A percentile compares a stretch with the other conserved stretches of the same genome.
Evolutionary conservation across 2,797 vertebrate species (phyloP).

Genomic region (Serranus cabrilla): DNA sequence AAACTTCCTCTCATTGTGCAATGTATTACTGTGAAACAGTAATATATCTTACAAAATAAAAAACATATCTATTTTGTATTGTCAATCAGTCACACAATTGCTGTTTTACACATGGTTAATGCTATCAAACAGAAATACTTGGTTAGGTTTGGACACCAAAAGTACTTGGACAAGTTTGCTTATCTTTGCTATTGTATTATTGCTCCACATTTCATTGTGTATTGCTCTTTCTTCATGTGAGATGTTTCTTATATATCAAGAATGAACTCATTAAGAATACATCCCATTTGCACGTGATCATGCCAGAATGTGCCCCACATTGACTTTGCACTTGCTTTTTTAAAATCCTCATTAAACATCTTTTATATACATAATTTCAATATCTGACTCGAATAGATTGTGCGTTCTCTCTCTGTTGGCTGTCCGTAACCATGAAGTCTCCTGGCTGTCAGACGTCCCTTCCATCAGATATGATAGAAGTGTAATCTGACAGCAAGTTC

Average conservation of each 20-base stretch:
- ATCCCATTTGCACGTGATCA: not conserved
- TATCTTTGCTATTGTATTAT: too few species aligned
- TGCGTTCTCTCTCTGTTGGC: not conserved
- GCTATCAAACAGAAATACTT: too few species aligned
- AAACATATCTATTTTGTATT: too few species aligned
- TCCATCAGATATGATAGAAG: conserved; percentile 15
- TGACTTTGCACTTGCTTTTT: not conserved
- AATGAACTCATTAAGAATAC: not conserved
- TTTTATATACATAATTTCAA: not conserved
- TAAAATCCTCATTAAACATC: not conserved
- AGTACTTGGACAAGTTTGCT: too few species aligned
- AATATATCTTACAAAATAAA: too few species aligned
- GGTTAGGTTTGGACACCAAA: too few species aligned
- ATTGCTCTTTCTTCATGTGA: not conserved
- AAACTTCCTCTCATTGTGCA: not conserved
- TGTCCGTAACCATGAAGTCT: not conserved
- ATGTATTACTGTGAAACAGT: too few species aligned
- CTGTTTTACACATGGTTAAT: too few species aligned
- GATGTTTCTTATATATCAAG: not conserved
- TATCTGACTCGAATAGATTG: not conserved
- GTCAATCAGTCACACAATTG: too few species aligned
- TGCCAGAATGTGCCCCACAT: not conserved
- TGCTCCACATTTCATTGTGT: not conserved
- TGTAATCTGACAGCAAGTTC: conserved; percentile 38
- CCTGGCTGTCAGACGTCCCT: conserved; percentile 16